phyloP scores from a whole-genome alignment of 2,888 invertebrate genomes.

The Sipha maydis region DNA sequence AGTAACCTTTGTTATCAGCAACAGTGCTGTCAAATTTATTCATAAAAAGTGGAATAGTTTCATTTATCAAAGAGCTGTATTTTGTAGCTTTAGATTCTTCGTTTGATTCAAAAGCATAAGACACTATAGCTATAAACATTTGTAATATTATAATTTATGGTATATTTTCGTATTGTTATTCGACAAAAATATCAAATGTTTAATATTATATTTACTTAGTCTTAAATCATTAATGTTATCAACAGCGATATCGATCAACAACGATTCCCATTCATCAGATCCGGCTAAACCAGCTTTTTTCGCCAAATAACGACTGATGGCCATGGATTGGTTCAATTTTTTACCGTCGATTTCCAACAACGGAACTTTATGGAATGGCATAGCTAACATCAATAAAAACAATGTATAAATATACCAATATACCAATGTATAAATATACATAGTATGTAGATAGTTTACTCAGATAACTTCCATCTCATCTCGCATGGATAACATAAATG shows the following conservation, averaged over 20 bases:
- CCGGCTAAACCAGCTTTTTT: conserved; percentile 73
- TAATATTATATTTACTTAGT: conserved; percentile 1
- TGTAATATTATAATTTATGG: no score
- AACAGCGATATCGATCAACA: conserved; percentile 74
- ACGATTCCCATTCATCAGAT: conserved; percentile 71
- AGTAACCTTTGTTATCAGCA: conserved; percentile 73
- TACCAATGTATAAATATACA: no score
- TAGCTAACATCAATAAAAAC: no score
- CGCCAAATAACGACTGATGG: conserved; percentile 74
- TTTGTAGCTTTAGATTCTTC: conserved; percentile 70
- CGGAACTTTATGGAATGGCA: conserved; percentile 70
- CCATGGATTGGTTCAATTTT: conserved; percentile 72
- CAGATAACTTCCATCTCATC: no score
- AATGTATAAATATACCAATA: no score
- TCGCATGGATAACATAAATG: no score
- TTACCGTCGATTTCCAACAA: conserved; percentile 75
- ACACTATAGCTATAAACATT: conserved; percentile 67
- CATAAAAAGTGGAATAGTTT: conserved; percentile 72
- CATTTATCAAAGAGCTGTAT: conserved; percentile 69
- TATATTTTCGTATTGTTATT: not conserved
- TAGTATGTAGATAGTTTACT: no score
- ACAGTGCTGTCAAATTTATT: conserved; percentile 72
- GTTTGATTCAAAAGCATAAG: conserved; percentile 72
- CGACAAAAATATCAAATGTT: not conserved
- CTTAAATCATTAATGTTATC: conserved; percentile 73